These are phyloP conservation scores for Solenopsis fugax DNA, from an alignment of 1,140 invertebrate genomes.

Conservation along the genomic window DNA sequence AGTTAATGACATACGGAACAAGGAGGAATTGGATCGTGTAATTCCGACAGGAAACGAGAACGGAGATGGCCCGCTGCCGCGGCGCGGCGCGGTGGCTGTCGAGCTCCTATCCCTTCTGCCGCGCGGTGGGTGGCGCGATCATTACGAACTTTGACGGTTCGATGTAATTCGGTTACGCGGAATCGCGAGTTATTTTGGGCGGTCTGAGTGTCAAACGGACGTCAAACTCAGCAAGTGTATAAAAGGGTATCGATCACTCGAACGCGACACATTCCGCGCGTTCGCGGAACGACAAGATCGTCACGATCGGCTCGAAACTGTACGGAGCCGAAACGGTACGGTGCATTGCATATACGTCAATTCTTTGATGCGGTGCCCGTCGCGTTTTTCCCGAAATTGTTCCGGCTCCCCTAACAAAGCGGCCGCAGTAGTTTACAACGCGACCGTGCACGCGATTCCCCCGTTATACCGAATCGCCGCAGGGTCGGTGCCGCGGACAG, in stretches of 20 bases:
- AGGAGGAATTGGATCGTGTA: constrained; percentile 57
- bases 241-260: constrained; percentile 46
- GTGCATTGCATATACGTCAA: background rate
- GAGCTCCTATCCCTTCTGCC: constrained; percentile 1
- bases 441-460: constrained; percentile 23
- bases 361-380: constrained; percentile 27
- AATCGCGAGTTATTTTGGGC: constrained; percentile 9
- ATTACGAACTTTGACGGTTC: constrained; percentile 31
- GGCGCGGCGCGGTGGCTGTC: background rate
- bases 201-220: background rate
- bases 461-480: constrained; percentile 44
- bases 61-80: constrained; percentile 23
- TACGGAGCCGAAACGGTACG: background rate
- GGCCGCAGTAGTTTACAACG: constrained; percentile 32
- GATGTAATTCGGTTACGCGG: constrained; percentile 23
- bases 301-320: background rate
- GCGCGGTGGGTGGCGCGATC: background rate
- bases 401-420: constrained; percentile 25
- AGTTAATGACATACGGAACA: constrained; percentile 40
- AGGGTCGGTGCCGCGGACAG: background rate
- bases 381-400: constrained; percentile 39
- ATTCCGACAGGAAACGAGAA: constrained; percentile 53
- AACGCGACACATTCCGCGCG: background rate
- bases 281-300: background rate
- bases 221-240: background rate